A percentile compares a stretch with the other conserved stretches of the same genome.
Evolutionary conservation across 2,797 vertebrate species (phyloP).

Genomic region (Alosa sapidissima): DNA sequence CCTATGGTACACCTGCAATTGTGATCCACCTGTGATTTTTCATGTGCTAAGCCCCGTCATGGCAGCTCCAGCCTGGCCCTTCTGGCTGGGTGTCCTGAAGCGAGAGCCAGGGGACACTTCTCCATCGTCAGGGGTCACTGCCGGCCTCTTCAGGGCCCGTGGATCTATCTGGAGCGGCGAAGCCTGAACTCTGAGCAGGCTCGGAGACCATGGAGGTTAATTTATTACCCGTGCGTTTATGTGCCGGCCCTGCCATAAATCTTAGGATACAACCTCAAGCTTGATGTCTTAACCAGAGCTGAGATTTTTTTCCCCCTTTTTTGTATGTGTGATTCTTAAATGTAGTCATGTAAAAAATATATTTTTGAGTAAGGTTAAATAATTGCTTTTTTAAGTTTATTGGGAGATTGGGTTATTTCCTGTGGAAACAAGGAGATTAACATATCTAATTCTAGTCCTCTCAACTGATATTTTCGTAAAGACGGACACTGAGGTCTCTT

Average conservation of each 20-base stretch:
- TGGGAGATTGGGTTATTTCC: conserved; percentile 38
- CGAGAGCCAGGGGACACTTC: conserved; percentile 27
- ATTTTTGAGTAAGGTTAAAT: conserved; percentile 31
- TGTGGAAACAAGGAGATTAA: conserved; percentile 21
- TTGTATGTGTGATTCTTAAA: conserved; percentile 39
- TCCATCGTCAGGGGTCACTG: conserved; percentile 1
- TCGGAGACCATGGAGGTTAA: conserved; percentile 42
- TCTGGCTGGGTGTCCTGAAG: background rate
- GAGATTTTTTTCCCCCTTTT: conserved; percentile 17
- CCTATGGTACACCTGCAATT: background rate
- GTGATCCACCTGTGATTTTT: conserved; percentile 22
- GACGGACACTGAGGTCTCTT: background rate
- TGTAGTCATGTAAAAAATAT: conserved; percentile 28
- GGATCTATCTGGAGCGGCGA: conserved; percentile 47
- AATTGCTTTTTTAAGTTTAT: conserved; percentile 45
- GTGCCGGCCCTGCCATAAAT: conserved; percentile 55
- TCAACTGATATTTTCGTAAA: background rate
- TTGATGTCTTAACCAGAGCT: conserved; percentile 58
- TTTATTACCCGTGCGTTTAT: conserved; percentile 57
- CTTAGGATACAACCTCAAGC: conserved; percentile 37
- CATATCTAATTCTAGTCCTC: background rate
- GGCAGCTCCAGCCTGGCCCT: background rate
- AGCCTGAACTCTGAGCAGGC: conserved; percentile 37
- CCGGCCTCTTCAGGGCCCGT: conserved; percentile 38
- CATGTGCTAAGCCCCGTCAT: conserved; percentile 16